phyloP scores from a whole-genome alignment of 2,113 vertebrate genomes.

The Daboia siamensis region DNA sequence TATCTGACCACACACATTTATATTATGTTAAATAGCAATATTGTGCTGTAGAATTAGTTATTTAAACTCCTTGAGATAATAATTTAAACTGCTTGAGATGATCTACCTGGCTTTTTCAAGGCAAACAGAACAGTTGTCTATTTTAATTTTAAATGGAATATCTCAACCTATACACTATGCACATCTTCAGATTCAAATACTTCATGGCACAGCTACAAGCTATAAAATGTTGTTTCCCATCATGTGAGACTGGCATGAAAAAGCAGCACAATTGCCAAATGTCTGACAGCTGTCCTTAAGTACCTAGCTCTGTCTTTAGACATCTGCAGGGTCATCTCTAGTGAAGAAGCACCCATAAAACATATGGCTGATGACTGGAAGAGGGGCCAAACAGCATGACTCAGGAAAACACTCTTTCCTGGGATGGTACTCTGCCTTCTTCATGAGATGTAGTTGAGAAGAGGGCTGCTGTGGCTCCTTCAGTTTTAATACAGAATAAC shows the following conservation, averaged over 20 bases:
- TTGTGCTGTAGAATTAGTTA: constrained; percentile 15
- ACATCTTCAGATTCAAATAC: not conserved
- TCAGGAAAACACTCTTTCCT: not conserved
- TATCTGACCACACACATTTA: constrained; percentile 21
- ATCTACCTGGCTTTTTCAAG: not conserved
- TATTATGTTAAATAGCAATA: constrained; percentile 19
- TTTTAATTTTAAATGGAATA: not conserved
- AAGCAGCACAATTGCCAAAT: not conserved
- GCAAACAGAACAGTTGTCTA: not conserved
- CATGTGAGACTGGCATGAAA: not conserved
- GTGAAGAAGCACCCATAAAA: not conserved
- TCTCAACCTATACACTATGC: not conserved
- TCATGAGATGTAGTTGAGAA: not conserved
- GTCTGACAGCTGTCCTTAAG: not conserved
- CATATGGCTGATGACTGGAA: not conserved
- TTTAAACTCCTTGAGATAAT: not conserved
- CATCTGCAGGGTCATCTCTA: not conserved
- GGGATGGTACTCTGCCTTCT: not conserved
- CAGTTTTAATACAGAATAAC: not conserved
- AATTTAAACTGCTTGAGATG: not conserved
- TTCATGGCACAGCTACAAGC: not conserved
- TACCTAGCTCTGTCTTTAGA: not conserved
- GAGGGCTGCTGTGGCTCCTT: not conserved
- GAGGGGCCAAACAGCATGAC: not conserved
- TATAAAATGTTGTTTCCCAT: not conserved